Evolutionary conservation across 2,888 invertebrate species (phyloP), one percentile per base, ranked within the genome.

Genomic region (Globia sparganii): DNA sequence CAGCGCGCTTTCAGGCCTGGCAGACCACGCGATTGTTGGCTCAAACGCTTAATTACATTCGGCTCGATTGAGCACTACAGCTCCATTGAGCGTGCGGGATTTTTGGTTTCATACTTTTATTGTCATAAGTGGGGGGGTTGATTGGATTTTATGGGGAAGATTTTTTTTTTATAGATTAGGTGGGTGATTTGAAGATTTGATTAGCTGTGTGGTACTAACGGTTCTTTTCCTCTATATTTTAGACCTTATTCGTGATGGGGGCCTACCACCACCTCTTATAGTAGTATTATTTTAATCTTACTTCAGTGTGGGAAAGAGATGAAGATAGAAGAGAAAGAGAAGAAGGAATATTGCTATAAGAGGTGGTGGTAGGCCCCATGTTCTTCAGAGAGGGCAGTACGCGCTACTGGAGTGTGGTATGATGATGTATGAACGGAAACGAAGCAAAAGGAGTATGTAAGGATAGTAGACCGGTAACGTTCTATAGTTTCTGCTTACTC

Each of bases 41-140:
- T 92, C 91, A 91, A 93, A 91, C 91, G 92, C 91, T 93, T 93
- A 94, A 94, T 94, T 94, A 94, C 91, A 90, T 89, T 89, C 84
- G 89, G 89, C 88, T 91, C 87, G 83, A 91, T 86, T 88, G 90
- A 89, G 88, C 89, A 90, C 91, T 91, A 91, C 66, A 80, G 90
- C 91, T 91, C 89, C 87, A 92, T 92, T 89, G 91, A 91, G 87
- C 89, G 84, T 81, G 53, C 75, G 9, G 28, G 77, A 67, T 79
- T 83, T 87, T 88, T 81, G 80, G 69, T 82, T 80, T 87, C 75
- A 75, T 78, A 71, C 64, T 86, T 80, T 78, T 74, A 53, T 58
- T 62, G 66, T 77, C 75, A 85, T 81, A 80, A 74, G 49, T 59
- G 43, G 43, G 46, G 46, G 46, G 31, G 25, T 43, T 28, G 31